Percentiles rank a stretch among this genome's conserved stretches.
Conservation (phyloP, 2,797 vertebrate species). For the Galagoides demidoff region DNA sequence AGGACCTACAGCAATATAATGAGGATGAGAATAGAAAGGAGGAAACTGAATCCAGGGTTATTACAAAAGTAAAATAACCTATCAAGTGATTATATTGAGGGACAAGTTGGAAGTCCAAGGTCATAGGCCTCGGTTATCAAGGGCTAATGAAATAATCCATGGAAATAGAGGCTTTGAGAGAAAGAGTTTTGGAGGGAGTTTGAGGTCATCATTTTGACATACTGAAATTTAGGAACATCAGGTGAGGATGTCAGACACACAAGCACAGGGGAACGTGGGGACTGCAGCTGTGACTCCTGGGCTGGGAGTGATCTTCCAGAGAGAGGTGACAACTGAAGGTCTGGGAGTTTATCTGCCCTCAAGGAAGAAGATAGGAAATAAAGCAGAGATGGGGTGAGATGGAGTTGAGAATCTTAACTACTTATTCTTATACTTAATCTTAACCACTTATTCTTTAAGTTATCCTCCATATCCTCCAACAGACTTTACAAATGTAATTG, state of each 20-base stretch:
- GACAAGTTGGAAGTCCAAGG: not conserved
- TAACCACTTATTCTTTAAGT: not conserved
- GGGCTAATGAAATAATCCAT: not conserved
- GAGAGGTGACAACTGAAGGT: not conserved
- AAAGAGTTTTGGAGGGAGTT: not conserved
- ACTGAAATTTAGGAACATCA: not conserved
- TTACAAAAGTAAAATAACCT: not conserved
- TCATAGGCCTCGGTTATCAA: not conserved
- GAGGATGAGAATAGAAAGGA: not conserved
- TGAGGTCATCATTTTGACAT: not conserved
- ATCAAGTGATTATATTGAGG: not conserved
- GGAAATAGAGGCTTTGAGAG: not conserved
- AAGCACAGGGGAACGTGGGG: not conserved
- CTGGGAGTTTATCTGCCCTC: not conserved
- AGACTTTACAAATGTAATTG: not conserved
- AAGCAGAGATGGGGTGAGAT: not conserved
- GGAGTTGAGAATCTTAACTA: not conserved
- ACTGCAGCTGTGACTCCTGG: not conserved
- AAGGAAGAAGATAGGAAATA: not conserved
- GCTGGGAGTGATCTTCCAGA: not conserved
- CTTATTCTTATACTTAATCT: not conserved
- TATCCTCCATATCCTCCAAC: not conserved
- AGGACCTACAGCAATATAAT: not conserved
- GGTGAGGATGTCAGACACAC: not conserved
- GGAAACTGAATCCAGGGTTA: not conserved